Conservation (phyloP, 2,888 invertebrate genomes). For the Dynastes hyllus region DNA sequence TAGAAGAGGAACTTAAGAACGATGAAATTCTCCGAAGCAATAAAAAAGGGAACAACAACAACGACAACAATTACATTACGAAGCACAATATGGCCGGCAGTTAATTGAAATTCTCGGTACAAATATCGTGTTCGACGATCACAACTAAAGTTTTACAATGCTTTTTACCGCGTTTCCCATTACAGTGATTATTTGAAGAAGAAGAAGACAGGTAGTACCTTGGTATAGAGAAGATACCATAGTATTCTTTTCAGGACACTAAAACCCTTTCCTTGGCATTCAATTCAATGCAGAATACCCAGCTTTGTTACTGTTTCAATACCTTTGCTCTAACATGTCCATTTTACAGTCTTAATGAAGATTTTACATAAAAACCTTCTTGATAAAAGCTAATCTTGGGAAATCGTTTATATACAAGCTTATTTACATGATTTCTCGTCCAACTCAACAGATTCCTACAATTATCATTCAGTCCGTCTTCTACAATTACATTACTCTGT, state of each 20-base stretch:
- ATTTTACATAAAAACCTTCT: background rate
- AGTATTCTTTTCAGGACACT: background rate
- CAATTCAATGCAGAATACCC: too few species aligned
- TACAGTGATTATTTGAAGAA: constrained; percentile 18
- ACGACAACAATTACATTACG: constrained; percentile 32
- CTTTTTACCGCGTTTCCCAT: constrained; percentile 12
- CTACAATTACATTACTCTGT: constrained; percentile 28
- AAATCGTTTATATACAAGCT: background rate
- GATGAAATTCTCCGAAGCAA: background rate
- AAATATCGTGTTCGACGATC: constrained; percentile 14
- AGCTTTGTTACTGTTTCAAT: background rate
- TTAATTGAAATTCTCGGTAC: constrained; percentile 35
- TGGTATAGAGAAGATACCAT: background rate
- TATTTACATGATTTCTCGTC: background rate
- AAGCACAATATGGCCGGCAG: constrained; percentile 9
- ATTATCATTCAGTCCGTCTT: constrained; percentile 41
- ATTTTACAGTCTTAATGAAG: background rate
- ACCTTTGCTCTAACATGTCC: background rate
- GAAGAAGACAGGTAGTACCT: background rate
- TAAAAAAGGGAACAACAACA: constrained; percentile 3
- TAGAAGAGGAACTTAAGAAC: background rate
- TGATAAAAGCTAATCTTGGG: background rate
- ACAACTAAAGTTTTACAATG: constrained; percentile 20
- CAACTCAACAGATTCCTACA: constrained; percentile 23
- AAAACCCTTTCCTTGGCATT: background rate